Conservation (phyloP, 2,888 invertebrate species). For the Athalia rosae region DNA sequence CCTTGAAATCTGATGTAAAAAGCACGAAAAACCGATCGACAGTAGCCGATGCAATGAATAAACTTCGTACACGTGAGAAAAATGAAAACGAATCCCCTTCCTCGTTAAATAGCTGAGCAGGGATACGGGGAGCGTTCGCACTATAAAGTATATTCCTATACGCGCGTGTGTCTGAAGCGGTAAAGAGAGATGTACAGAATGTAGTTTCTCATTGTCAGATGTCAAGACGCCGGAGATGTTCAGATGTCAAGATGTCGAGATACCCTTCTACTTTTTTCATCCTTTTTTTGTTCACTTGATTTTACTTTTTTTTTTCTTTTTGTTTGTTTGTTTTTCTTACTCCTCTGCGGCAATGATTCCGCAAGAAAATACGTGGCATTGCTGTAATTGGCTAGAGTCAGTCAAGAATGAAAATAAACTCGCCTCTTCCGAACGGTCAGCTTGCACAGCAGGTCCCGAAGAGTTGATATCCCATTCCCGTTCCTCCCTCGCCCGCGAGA, state of each 20-base stretch:
- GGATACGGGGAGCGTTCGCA: slow-evolving; percentile 6
- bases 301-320: background rate
- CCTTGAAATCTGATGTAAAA: no score
- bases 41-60: no score
- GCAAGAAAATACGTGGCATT: slow-evolving; percentile 31
- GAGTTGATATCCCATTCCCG: background rate
- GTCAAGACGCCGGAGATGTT: slow-evolving; percentile 23
- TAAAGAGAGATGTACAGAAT: slow-evolving; percentile 22
- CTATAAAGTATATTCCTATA: background rate
- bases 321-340: slow-evolving; percentile 2
- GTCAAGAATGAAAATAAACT: slow-evolving; percentile 27
- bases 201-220: slow-evolving; percentile 38
- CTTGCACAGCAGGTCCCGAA: background rate
- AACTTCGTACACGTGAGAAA: no score
- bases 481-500: background rate
- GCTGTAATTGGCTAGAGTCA: slow-evolving; percentile 28
- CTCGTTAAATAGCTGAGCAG: no score
- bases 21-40: no score
- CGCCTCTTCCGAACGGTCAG: background rate
- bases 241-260: slow-evolving; percentile 4
- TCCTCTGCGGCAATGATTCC: slow-evolving; percentile 11
- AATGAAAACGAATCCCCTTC: no score
- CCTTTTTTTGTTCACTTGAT: no score
- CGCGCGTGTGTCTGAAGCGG: slow-evolving; percentile 9
- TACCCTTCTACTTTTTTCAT: background rate